phyloP scores from a whole-genome alignment of 2,113 vertebrate genomes.

The Buteo buteo region DNA sequence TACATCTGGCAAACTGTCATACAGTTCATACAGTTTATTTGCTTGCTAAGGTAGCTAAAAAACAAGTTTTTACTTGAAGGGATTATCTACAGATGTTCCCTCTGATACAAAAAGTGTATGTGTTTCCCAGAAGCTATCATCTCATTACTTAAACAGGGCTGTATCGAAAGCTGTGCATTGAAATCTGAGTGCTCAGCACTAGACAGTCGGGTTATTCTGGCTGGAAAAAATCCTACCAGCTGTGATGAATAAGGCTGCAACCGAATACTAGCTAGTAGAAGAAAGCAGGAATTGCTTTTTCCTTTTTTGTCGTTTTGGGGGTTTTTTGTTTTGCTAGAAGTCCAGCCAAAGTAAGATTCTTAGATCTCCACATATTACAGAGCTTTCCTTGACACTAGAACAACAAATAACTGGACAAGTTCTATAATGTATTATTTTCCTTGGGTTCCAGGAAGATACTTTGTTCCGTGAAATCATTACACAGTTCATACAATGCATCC shows the following conservation, averaged over 20 bases:
- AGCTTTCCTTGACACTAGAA: not conserved
- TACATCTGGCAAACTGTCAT: not conserved
- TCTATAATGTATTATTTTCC: not conserved
- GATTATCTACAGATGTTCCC: not conserved
- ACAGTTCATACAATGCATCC: not conserved
- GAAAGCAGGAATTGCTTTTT: not conserved
- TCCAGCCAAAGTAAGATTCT: not conserved
- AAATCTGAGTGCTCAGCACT: not conserved
- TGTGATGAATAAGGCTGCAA: not conserved
- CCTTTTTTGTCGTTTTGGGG: not conserved
- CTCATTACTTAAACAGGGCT: not conserved
- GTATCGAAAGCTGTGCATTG: not conserved
- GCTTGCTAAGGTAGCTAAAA: not conserved
- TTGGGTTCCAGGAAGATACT: not conserved
- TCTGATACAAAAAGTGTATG: not conserved
- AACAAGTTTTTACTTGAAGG: not conserved
- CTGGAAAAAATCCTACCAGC: not conserved
- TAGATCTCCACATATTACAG: not conserved
- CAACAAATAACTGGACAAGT: not conserved
- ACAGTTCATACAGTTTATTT: not conserved
- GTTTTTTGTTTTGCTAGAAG: not conserved
- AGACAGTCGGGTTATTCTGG: not conserved
- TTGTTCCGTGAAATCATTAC: not conserved
- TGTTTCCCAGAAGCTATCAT: not conserved
- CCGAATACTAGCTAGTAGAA: not conserved